Base-by-base conservation (phyloP, 2,797 vertebrate species). In the Neoniphon sammara region DNA sequence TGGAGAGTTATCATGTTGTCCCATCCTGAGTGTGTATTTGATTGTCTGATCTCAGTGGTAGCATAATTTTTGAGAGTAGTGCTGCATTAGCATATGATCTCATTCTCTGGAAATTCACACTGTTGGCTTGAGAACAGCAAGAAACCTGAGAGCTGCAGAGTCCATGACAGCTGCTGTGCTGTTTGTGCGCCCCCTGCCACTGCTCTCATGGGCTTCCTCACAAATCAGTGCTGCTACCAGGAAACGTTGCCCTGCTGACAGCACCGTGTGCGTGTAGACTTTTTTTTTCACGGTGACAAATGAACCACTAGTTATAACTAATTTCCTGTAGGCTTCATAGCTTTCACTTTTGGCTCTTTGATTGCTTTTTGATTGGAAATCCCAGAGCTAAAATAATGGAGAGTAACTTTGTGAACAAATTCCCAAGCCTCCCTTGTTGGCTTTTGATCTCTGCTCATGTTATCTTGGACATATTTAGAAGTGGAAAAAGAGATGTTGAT, bases 31-130 rank as follows among this genome's bases (percentile, higher is more conserved):
- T 50, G 53, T 17, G 31, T 85, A 85, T 89, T 90, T 84, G 59
- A 75, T 80, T 82, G 68, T 88, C 80, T 75, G 78, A 87, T 84
- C 71, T 72, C 76, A 85, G 57, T 74, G 81, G 89, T 78, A 82
- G 86, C 87, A 80, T 80, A 5, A 68, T 78, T 89, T 82, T 87
- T 87, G 71, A 36, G 82, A 83, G 68, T 75, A 75, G 84, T 53
- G 39, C 75, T 61, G 34, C 76, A 72, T 87, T 80, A 91, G 86
- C 75, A 66, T 89, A 87, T 94, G 92, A 94, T 91, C 91, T 94
- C 92, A 93, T 93, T 94, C 90, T 82, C 82, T 87, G 77, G 91
- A 93, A 92, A 93, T 92, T 91, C 73, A 91, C 84, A 85, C 90
- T 84, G 88, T 86, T 87, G 90, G 89, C 88, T 66, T 31, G 64